Conservation (phyloP, 2,113 vertebrate genomes). For the Bothrops jararaca region DNA sequence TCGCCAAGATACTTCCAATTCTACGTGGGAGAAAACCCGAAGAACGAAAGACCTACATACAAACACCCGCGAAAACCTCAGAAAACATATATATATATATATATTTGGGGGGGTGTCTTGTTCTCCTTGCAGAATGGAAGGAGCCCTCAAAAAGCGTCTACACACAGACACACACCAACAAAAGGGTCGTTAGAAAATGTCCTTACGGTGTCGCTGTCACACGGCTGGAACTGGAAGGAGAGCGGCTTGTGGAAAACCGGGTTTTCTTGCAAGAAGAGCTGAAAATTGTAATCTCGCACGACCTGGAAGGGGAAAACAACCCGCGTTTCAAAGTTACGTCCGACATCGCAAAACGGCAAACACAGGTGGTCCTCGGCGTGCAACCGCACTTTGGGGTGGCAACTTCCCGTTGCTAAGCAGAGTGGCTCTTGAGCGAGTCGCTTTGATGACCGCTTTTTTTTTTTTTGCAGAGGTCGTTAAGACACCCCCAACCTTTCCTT, state of each 20-base stretch:
- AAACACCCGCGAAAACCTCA: too few relatives aligned
- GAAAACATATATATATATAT: too few relatives aligned
- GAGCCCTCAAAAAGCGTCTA: not conserved
- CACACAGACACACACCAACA: not conserved
- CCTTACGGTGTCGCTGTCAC: constrained; percentile 91
- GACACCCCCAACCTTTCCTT: not conserved
- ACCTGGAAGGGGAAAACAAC: constrained; percentile 75
- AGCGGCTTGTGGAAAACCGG: constrained; percentile 89
- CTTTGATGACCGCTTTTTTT: not conserved
- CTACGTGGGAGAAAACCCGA: too few relatives aligned
- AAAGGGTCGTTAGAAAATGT: not conserved
- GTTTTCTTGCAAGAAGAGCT: constrained; percentile 95
- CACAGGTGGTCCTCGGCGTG: not conserved
- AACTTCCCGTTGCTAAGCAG: not conserved
- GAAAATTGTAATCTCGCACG: constrained; percentile 92
- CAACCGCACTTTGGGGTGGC: not conserved
- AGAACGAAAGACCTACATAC: too few relatives aligned
- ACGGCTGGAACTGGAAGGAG: constrained; percentile 95
- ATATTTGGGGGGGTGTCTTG: not conserved
- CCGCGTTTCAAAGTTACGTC: not conserved
- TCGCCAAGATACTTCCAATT: too few relatives aligned
- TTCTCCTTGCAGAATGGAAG: not conserved
- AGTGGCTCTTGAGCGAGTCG: too few relatives aligned
- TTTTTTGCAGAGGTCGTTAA: not conserved
- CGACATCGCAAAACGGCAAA: not conserved